phyloP scores from a whole-genome alignment of 2,797 vertebrate species.

The Sebastes minor region DNA sequence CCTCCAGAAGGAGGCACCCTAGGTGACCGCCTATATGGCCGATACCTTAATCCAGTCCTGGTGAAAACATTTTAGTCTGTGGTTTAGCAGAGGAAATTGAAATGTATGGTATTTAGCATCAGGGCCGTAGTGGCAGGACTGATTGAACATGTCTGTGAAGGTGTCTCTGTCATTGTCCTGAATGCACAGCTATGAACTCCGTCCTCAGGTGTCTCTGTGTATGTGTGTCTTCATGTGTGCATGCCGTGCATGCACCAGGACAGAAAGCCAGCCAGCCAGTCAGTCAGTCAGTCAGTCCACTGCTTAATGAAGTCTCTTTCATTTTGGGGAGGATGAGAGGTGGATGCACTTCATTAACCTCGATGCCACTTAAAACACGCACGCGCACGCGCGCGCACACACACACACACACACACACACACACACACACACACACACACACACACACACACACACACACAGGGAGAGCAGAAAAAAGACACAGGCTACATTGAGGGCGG shows the following conservation, averaged over 20 bases:
- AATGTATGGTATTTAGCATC: background rate
- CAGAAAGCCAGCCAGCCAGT: slow-evolving; percentile 10
- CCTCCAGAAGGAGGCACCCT: too few relatives aligned
- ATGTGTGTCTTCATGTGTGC: background rate
- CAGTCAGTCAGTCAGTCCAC: slow-evolving; percentile 5
- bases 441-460: background rate
- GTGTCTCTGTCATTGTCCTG: background rate
- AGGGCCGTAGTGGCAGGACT: background rate
- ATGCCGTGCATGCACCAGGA: background rate
- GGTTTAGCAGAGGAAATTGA: background rate
- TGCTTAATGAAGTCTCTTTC: slow-evolving; percentile 68
- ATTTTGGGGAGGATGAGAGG: slow-evolving; percentile 63
- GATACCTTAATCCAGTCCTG: too few relatives aligned
- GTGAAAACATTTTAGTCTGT: background rate
- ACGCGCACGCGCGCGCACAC: background rate
- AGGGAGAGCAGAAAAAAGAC: slow-evolving; percentile 55
- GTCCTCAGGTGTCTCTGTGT: slow-evolving; percentile 22
- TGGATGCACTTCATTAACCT: slow-evolving; percentile 83
- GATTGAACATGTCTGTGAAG: background rate
- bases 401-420: background rate
- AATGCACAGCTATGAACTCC: background rate
- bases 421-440: slow-evolving; percentile 9
- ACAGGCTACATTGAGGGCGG: slow-evolving; percentile 63
- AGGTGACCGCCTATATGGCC: too few relatives aligned
- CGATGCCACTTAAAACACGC: slow-evolving; percentile 45